These are phyloP conservation scores for Atethmia centrago DNA, from an alignment of 2,888 invertebrate species.

Conservation along the genomic window DNA sequence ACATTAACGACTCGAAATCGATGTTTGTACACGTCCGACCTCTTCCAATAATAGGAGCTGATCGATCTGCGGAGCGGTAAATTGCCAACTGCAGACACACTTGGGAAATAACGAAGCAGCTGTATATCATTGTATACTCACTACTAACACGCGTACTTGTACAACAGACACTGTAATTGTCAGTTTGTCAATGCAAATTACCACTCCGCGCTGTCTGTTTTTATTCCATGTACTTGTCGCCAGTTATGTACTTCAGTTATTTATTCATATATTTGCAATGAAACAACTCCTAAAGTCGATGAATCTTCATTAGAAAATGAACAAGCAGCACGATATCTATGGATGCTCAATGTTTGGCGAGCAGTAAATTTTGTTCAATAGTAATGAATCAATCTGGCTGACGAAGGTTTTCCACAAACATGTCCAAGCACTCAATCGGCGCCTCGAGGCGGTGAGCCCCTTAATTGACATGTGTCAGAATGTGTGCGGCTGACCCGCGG, in stretches of 20 bases:
- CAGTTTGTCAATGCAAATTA: slow-evolving; percentile 78
- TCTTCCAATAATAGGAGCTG: slow-evolving; percentile 89
- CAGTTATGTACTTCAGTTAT: slow-evolving; percentile 54
- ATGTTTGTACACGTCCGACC: slow-evolving; percentile 90
- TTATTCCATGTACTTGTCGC: slow-evolving; percentile 56
- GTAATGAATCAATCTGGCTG: slow-evolving; percentile 88
- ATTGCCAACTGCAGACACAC: slow-evolving; percentile 85
- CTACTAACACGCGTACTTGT: slow-evolving; percentile 72
- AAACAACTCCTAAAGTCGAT: slow-evolving; percentile 61
- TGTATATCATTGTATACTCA: slow-evolving; percentile 77
- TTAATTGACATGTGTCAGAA: slow-evolving; percentile 91
- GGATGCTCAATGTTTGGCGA: slow-evolving; percentile 69
- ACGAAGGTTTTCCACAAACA: slow-evolving; percentile 88
- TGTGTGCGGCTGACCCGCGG: slow-evolving; percentile 86
- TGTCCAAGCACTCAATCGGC: slow-evolving; percentile 88
- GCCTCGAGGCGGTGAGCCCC: slow-evolving; percentile 83
- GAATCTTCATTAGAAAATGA: slow-evolving; percentile 76
- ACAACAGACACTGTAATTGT: slow-evolving; percentile 80
- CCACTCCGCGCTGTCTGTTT: slow-evolving; percentile 55
- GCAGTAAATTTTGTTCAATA: slow-evolving; percentile 78
- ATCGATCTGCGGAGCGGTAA: slow-evolving; percentile 87
- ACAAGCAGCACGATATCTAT: slow-evolving; percentile 70
- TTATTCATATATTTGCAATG: slow-evolving; percentile 54
- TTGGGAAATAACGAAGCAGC: slow-evolving; percentile 85
- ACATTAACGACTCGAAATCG: slow-evolving; percentile 89